Percentiles rank a stretch among this genome's conserved stretches.
These are phyloP conservation scores for Drepana falcataria DNA, from an alignment of 2,888 invertebrate species.

Conservation along the genomic window DNA sequence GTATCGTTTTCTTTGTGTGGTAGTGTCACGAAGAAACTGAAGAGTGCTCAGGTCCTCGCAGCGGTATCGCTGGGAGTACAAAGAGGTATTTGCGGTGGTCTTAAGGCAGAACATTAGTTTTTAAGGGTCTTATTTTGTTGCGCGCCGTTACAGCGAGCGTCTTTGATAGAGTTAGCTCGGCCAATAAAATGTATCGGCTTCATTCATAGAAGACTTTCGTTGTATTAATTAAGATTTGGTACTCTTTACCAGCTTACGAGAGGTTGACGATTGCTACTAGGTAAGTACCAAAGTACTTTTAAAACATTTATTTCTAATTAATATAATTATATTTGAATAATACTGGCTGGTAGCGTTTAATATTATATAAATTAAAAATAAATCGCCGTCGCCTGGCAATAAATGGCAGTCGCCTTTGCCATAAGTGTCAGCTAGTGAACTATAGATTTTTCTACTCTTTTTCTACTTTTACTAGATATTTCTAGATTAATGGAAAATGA, in stretches of 20 bases:
- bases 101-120: constrained; percentile 77
- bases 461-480: no score
- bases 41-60: constrained; percentile 18
- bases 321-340: no score
- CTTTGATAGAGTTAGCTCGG: constrained; percentile 73
- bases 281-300: neutral
- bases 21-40: constrained; percentile 42
- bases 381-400: no score
- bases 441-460: no score
- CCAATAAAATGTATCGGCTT: constrained; percentile 71
- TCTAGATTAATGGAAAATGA: no score
- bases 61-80: constrained; percentile 64
- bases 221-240: constrained; percentile 2
- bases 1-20: constrained; percentile 21
- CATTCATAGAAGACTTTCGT: constrained; percentile 8
- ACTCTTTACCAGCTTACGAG: neutral
- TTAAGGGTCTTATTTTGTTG: constrained; percentile 77
- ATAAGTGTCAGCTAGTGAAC: no score
- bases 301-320: neutral
- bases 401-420: no score
- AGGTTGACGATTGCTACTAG: neutral
- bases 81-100: constrained; percentile 76
- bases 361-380: no score
- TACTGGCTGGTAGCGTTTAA: no score
- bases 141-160: constrained; percentile 67